A percentile compares a stretch with the other conserved stretches of the same genome.
These are phyloP conservation scores for Mesorhabditis spiculigera DNA, from an alignment of 2,888 invertebrate species.

Conservation along the genomic window DNA sequence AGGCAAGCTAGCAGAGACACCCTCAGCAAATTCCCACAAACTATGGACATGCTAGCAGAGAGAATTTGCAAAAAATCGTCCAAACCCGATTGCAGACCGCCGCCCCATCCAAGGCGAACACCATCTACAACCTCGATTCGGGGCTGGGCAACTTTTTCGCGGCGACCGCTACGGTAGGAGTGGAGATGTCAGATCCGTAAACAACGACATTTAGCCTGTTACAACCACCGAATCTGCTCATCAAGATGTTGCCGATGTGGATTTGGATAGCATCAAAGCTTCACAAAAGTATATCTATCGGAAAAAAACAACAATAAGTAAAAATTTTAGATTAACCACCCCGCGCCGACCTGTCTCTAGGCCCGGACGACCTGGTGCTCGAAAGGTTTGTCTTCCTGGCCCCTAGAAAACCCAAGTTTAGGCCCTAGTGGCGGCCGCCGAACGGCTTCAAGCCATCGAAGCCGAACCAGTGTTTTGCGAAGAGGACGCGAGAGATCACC, in stretches of 20 bases:
- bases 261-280: too few relatives aligned
- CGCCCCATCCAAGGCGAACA: not conserved
- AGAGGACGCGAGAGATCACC: slow-evolving; percentile 15
- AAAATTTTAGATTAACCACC: not conserved
- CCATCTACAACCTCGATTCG: not conserved
- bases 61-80: too few relatives aligned
- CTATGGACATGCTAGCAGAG: too few relatives aligned
- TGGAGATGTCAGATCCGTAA: not conserved
- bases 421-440: not conserved
- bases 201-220: not conserved
- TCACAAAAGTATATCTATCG: too few relatives aligned
- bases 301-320: too few relatives aligned
- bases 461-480: not conserved
- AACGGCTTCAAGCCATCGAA: slow-evolving; percentile 8
- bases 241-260: too few relatives aligned
- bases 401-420: not conserved
- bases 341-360: not conserved
- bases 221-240: too few relatives aligned
- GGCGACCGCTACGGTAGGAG: not conserved
- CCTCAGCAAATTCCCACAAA: too few relatives aligned
- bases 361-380: not conserved
- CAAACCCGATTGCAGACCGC: too few relatives aligned
- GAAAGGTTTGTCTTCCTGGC: not conserved
- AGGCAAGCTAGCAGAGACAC: too few relatives aligned
- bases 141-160: not conserved